These are phyloP conservation scores for Coelinius sp. DNA, from an alignment of 2,888 invertebrate species.

Conservation along the genomic window DNA sequence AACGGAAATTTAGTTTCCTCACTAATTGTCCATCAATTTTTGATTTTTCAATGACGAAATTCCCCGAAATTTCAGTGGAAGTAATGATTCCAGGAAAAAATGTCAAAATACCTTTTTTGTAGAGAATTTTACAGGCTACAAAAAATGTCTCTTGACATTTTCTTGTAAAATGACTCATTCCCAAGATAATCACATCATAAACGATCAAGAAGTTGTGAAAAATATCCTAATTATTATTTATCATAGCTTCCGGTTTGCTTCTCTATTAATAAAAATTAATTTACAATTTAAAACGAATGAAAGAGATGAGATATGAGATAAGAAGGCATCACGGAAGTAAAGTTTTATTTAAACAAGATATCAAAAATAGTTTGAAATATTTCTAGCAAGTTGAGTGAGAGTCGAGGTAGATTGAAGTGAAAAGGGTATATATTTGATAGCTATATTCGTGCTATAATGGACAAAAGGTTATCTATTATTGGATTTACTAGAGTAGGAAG, in stretches of 20 bases:
- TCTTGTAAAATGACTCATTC: too few relatives aligned
- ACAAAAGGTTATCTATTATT: slow-evolving; percentile 21
- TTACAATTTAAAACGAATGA: background rate
- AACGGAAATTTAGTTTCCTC: too few relatives aligned
- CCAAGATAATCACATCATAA: too few relatives aligned
- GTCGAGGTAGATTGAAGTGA: background rate
- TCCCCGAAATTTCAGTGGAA: background rate
- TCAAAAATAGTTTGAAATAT: background rate
- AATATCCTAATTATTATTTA: too few relatives aligned
- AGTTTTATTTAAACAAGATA: background rate
- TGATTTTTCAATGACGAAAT: too few relatives aligned
- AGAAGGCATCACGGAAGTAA: background rate
- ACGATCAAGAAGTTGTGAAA: too few relatives aligned
- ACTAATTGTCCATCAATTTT: too few relatives aligned
- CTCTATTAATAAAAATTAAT: too few relatives aligned
- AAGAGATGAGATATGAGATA: background rate
- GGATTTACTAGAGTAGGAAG: slow-evolving; percentile 3
- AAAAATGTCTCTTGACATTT: too few relatives aligned
- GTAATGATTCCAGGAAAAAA: background rate
- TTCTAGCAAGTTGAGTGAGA: background rate
- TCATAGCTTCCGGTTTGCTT: too few relatives aligned
- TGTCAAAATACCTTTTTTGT: too few relatives aligned
- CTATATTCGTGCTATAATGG: background rate
- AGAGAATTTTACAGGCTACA: too few relatives aligned
- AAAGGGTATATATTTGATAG: slow-evolving; percentile 8